These are phyloP conservation scores for Rafetus swinhoei DNA, from an alignment of 2,113 vertebrate species.

Conservation along the genomic window DNA sequence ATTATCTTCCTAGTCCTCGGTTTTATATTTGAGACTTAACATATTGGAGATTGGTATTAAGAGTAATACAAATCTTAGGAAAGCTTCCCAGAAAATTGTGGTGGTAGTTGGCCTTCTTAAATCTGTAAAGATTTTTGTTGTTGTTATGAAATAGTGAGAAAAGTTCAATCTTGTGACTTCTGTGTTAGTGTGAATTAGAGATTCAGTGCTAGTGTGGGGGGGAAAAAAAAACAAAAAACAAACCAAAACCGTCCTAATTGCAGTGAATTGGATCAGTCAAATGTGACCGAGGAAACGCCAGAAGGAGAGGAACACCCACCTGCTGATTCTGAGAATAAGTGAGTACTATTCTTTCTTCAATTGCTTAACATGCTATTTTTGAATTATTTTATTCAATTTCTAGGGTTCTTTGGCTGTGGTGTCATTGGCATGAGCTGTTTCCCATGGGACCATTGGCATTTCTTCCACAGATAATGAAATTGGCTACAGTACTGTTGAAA, in stretches of 20 bases:
- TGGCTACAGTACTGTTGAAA: not conserved
- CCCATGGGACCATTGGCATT: rapidly evolving
- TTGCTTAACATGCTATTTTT: not conserved
- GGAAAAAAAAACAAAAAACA: too few relatives aligned
- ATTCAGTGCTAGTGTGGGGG: not conserved
- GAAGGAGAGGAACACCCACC: constrained; percentile 97
- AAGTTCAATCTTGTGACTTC: not conserved
- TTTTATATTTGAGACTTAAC: not conserved
- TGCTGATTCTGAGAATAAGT: constrained; percentile 98
- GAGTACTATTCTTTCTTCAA: constrained; percentile 54
- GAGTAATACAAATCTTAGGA: not conserved
- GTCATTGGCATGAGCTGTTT: not conserved
- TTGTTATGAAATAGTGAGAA: not conserved
- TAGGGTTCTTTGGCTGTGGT: rapidly evolving
- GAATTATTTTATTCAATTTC: not conserved
- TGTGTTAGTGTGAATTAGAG: not conserved
- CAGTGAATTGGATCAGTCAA: constrained; percentile 96
- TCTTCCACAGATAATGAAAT: rapidly evolving
- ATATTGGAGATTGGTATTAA: not conserved
- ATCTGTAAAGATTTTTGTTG: not conserved
- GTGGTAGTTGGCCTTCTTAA: not conserved
- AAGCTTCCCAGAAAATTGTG: not conserved
- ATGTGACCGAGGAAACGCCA: constrained; percentile 92
- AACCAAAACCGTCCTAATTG: constrained; percentile 59
- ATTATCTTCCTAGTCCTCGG: not conserved